phyloP scores from a whole-genome alignment of 2,113 vertebrate genomes.

The Bos taurus region DNA sequence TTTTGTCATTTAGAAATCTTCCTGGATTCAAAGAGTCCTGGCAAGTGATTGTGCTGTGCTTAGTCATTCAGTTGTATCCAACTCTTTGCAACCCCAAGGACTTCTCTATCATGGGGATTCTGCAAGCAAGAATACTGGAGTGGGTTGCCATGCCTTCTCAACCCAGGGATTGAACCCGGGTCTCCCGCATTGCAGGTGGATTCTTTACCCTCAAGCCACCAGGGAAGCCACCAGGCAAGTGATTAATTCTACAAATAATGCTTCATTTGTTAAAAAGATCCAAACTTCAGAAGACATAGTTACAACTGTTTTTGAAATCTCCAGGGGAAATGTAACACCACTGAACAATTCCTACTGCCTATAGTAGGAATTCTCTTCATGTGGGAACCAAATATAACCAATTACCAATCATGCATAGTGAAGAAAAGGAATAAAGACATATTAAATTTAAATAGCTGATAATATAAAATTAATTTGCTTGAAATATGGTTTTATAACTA shows the following conservation, averaged over 20 bases:
- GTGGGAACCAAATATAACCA: neutral
- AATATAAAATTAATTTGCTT: constrained; percentile 27
- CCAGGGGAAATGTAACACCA: neutral
- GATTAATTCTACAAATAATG: constrained; percentile 16
- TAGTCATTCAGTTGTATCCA: neutral
- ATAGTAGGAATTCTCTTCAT: neutral
- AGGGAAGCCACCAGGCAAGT: neutral
- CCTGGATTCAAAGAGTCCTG: neutral
- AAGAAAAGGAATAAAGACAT: neutral
- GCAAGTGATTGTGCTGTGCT: neutral
- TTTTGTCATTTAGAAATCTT: neutral
- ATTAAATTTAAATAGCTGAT: neutral
- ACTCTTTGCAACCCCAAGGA: too few relatives aligned
- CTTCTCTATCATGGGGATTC: too few relatives aligned
- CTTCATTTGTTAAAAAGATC: neutral
- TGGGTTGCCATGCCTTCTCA: neutral
- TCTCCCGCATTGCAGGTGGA: neutral
- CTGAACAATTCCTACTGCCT: neutral
- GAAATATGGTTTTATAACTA: constrained; percentile 15
- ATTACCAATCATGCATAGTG: neutral
- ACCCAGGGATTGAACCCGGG: neutral
- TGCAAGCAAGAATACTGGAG: neutral
- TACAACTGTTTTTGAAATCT: neutral
- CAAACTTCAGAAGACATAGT: neutral
- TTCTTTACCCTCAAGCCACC: neutral